Conservation (phyloP, 2,797 vertebrate species). For the Avahi laniger region DNA sequence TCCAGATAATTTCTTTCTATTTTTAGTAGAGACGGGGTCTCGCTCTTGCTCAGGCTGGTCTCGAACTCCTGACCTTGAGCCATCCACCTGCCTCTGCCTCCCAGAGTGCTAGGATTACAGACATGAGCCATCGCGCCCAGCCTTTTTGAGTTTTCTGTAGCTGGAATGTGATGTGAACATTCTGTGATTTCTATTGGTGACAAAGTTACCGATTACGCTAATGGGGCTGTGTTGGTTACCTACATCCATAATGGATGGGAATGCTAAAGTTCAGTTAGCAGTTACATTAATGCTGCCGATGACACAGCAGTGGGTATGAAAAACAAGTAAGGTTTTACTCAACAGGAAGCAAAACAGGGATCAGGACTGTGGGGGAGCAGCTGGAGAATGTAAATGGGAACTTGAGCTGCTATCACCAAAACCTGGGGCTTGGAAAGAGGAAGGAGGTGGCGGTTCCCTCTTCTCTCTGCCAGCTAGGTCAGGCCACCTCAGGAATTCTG, state of each 20-base stretch:
- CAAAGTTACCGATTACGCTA: not conserved
- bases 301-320: not conserved
- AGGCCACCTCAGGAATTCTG: not conserved
- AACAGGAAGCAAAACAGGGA: not conserved
- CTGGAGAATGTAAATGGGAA: not conserved
- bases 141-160: not conserved
- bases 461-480: not conserved
- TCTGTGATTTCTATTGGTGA: not conserved
- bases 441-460: not conserved
- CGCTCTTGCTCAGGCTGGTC: no score
- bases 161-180: not conserved
- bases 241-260: not conserved
- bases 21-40: no score
- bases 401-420: not conserved
- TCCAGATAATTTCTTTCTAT: no score
- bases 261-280: not conserved
- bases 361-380: not conserved
- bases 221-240: not conserved
- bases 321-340: not conserved
- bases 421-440: not conserved
- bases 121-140: no score
- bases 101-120: no score
- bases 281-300: not conserved
- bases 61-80: no score
- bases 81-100: no score